Evolutionary conservation across 1,140 invertebrate genomes (phyloP).

Genomic region (Drosophila prosaltans): DNA sequence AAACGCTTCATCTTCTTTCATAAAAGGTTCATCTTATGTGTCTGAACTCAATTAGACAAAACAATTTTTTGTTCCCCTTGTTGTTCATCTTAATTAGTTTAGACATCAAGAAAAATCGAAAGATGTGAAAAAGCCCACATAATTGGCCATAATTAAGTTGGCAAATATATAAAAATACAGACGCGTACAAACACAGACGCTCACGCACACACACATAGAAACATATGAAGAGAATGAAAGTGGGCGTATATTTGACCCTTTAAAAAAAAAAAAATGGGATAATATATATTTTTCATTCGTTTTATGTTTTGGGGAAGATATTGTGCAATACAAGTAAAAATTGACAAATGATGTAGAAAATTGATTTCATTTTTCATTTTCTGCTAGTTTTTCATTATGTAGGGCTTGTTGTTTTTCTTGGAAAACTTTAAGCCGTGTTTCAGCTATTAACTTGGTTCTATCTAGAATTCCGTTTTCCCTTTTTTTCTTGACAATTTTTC

Average conservation of each 20-base stretch:
- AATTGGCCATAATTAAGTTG: slow-evolving; percentile 10
- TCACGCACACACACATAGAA: slow-evolving; percentile 27
- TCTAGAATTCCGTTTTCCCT: slow-evolving; percentile 27
- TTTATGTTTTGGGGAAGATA: background rate
- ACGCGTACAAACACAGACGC: slow-evolving; percentile 6
- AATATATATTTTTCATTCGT: background rate
- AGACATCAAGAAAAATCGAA: background rate
- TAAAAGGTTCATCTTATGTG: background rate
- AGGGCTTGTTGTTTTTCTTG: no score
- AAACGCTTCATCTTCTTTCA: background rate
- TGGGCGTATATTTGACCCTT: slow-evolving; percentile 46
- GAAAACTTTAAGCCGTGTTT: slow-evolving; percentile 11
- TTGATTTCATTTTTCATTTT: slow-evolving; percentile 48
- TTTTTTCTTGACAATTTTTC: slow-evolving; percentile 48
- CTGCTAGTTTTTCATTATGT: no score
- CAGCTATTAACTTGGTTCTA: slow-evolving; percentile 44
- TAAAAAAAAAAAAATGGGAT: background rate
- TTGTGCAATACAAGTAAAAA: slow-evolving; percentile 68
- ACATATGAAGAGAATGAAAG: slow-evolving; percentile 1
- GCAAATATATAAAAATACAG: slow-evolving; percentile 5
- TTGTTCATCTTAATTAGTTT: slow-evolving; percentile 7
- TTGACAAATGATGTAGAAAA: slow-evolving; percentile 74
- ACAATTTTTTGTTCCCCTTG: background rate
- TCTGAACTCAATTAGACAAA: slow-evolving; percentile 1
- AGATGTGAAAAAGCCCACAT: slow-evolving; percentile 9